phyloP scores from a whole-genome alignment of 2,888 invertebrate species.

The Anoplius nigerrimus region DNA sequence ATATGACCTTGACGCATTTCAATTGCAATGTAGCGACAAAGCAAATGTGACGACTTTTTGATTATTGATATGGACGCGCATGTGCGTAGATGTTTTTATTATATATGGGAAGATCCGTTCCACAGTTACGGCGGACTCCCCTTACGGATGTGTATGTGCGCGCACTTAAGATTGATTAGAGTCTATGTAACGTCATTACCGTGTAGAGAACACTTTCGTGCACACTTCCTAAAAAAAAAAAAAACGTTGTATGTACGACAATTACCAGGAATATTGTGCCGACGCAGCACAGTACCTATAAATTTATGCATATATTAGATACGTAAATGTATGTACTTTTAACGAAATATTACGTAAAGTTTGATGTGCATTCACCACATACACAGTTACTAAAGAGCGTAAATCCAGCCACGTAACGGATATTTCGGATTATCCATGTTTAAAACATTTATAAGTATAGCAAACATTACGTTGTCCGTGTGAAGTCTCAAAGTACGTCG shows the following conservation, averaged over 20 bases:
- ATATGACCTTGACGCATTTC: no score
- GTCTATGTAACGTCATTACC: no score
- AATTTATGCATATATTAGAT: no score
- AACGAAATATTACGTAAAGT: conserved; percentile 49
- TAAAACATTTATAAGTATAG: no score
- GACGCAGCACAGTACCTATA: no score
- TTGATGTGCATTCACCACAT: conserved; percentile 47
- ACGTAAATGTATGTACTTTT: conserved; percentile 48
- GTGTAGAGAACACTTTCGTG: neutral
- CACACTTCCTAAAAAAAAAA: conserved; percentile 1
- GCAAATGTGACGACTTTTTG: neutral
- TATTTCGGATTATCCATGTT: conserved; percentile 28
- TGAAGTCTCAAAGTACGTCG: no score
- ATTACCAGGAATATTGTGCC: no score
- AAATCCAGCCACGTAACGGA: conserved; percentile 15
- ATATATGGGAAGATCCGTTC: conserved; percentile 8
- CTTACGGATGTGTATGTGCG: conserved; percentile 38
- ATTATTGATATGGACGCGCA: neutral
- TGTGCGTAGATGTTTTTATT: neutral
- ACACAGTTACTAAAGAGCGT: neutral
- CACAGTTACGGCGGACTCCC: no score
- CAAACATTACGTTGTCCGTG: no score
- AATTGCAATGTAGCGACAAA: neutral
- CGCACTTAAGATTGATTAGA: conserved; percentile 37
- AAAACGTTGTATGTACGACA: no score